Percentiles rank a stretch among this genome's conserved stretches.
Conservation (phyloP, 2,888 invertebrate genomes). For the Mamestra brassicae region DNA sequence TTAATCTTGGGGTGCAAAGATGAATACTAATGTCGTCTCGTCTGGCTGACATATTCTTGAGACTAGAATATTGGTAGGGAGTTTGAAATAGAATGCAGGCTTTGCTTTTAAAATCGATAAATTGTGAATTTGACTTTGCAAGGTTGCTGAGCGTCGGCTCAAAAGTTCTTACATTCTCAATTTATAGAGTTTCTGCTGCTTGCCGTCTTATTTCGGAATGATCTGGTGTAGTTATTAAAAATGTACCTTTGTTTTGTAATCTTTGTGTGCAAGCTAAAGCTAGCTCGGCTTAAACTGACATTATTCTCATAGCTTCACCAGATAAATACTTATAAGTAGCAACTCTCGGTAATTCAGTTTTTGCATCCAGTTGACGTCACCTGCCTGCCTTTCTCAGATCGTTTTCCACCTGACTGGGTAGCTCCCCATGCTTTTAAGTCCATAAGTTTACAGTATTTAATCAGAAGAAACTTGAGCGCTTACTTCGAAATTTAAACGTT, state of each 20-base stretch:
- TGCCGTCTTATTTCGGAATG: background rate
- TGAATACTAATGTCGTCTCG: slow-evolving; percentile 42
- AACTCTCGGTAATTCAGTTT: background rate
- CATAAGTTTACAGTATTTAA: too few species aligned
- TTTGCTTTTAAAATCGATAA: slow-evolving; percentile 12
- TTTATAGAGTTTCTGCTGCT: background rate
- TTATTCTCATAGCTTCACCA: background rate
- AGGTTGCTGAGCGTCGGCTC: background rate
- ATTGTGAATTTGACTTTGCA: background rate
- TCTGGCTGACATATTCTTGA: slow-evolving; percentile 26
- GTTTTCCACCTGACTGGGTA: background rate
- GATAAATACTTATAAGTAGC: background rate
- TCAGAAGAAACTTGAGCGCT: too few species aligned
- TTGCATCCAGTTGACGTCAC: background rate
- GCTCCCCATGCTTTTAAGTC: background rate
- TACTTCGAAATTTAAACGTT: too few species aligned
- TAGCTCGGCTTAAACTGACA: background rate
- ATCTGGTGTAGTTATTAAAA: background rate
- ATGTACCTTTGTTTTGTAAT: too few species aligned
- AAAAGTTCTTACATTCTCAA: background rate
- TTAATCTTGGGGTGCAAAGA: slow-evolving; percentile 35
- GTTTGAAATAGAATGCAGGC: background rate
- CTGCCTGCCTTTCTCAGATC: background rate
- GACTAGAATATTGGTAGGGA: slow-evolving; percentile 20
- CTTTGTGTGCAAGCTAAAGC: background rate